Evolutionary conservation across 1,140 invertebrate species (phyloP), one percentile per base, ranked within the genome.

Genomic region (Nomia melanderi): DNA sequence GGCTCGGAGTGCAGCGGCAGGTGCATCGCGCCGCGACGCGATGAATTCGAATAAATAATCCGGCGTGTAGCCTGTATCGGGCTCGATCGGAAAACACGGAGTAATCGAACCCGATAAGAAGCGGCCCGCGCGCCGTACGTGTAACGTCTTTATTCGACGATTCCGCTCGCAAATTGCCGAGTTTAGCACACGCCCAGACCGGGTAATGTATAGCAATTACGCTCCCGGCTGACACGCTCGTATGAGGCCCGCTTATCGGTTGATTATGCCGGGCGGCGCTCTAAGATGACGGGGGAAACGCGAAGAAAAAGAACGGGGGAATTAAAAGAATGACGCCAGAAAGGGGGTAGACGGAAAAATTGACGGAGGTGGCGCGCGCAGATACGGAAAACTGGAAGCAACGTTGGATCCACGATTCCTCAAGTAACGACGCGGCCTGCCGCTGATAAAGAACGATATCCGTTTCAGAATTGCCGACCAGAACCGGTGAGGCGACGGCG

Each of bases 11-110:
- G 33, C 47, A 33, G 33, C 25, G 59, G 73, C 73, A 76, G 73
- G 73, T 76, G 73, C 41, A 17, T 11, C 54, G 39, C 20, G 63
- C 39, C 20, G 63, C 39, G 39, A 27, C 39, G 54, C 53, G 39
- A 69, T 65, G 73, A 76, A 76, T 76, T 76, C 64, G n/a, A 76
- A 76, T 76, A 76, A 76, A 76, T 59, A 69, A 23, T n/a, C 50
- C 36, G 14, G 17, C 47, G 25, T 8, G 17, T 47, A 3, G 47
- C 20, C 20, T 44, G 8, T 76, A 69, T 69, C 73, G 23, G 39
- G 20, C 17, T 11, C 54, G 65, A 76, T 76, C 65, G 73, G 73
- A 76, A 76, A 76, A 76, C 73, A 76, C 73, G 65, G 2, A 41
- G 17, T 56, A 69, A 76, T 76, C 73, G 73, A 50, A 44, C 29